A percentile compares a stretch with the other conserved stretches of the same genome.
These are phyloP conservation scores for Pegoplata infirma DNA, from an alignment of 2,888 invertebrate species.

Conservation along the genomic window DNA sequence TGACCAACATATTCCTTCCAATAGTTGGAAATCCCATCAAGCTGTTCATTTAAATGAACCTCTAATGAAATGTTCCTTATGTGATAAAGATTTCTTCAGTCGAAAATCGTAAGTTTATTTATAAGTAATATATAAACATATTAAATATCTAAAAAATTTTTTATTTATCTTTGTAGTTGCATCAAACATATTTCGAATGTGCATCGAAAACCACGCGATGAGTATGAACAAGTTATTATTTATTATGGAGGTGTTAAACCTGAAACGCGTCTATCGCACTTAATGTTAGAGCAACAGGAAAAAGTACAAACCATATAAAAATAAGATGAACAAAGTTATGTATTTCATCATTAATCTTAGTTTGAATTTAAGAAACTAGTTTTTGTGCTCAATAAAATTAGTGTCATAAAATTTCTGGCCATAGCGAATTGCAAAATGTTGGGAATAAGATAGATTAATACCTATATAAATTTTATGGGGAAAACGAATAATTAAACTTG, in stretches of 20 bases:
- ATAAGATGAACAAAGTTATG: too few relatives aligned
- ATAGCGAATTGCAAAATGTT: too few relatives aligned
- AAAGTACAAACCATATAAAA: too few relatives aligned
- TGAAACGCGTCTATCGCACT: not conserved
- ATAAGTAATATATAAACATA: not conserved
- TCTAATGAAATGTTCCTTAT: conserved; percentile 4
- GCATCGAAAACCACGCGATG: conserved; percentile 23
- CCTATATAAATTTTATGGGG: too few relatives aligned
- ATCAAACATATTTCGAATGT: conserved; percentile 20
- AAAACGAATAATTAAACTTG: too few relatives aligned
- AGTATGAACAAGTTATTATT: conserved; percentile 37
- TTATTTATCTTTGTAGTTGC: conserved; percentile 20
- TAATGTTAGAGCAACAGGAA: not conserved
- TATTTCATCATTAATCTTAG: too few relatives aligned
- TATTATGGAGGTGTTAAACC: not conserved
- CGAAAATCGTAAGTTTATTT: not conserved
- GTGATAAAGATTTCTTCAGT: conserved; percentile 15
- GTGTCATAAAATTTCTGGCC: too few relatives aligned
- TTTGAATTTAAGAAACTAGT: too few relatives aligned
- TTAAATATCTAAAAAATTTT: not conserved
- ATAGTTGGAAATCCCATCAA: not conserved
- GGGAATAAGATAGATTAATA: too few relatives aligned
- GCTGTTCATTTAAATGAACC: not conserved
- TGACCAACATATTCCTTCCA: not conserved
- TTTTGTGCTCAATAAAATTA: too few relatives aligned